Base-by-base conservation (phyloP, 2,888 invertebrate genomes). In the Cryptocephalus moraei region DNA sequence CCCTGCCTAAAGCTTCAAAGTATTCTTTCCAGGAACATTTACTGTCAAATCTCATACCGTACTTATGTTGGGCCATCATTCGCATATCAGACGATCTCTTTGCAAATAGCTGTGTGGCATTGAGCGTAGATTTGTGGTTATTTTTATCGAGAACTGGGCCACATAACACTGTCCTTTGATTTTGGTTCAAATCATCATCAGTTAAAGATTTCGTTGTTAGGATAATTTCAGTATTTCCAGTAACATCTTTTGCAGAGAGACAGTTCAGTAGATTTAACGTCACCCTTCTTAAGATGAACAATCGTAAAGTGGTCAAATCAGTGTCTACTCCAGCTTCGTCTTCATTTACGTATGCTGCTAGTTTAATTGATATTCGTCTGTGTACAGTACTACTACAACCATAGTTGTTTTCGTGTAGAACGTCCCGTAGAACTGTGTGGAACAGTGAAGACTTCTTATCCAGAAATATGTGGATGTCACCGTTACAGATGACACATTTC, bases 61-160 rank as follows among this genome's bases (percentile, higher is more conserved):
- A 80, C 61, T 84, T 86, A 57, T 84, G 82, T 63, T 81, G 76
- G 0, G 82, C 82, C 68, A 82, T 79, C 4, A 81, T 63, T 34
- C 76, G 74, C 77, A 84, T 79, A 57, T 84, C 82, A 44, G 71
- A 68, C 52, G 78, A 74, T 40, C 84, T 72, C 55, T 78, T 67
- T 11, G 81, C 82, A 49, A 46, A 65, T 63, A 78, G 79, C n/a
- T 76, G 73, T 38, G 71, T 63, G 50, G 75, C 72, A 39, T 61
- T 73, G n/a, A 76, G 60, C 36, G 49, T 48, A 2, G 52, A 68
- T 64, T 80, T 80, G 22, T 65, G 63, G 49, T 77, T 76, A 49
- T 70, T 68, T 8, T 70, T 65, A 73, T 80, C 82, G 32, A 79
- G 65, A 1, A 84, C 82, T 32, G 78, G 70, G 1, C 81, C 84